A percentile compares a stretch with the other conserved stretches of the same genome.
Evolutionary conservation across 2,888 invertebrate species (phyloP).

Genomic region (Latheticus oryzae): DNA sequence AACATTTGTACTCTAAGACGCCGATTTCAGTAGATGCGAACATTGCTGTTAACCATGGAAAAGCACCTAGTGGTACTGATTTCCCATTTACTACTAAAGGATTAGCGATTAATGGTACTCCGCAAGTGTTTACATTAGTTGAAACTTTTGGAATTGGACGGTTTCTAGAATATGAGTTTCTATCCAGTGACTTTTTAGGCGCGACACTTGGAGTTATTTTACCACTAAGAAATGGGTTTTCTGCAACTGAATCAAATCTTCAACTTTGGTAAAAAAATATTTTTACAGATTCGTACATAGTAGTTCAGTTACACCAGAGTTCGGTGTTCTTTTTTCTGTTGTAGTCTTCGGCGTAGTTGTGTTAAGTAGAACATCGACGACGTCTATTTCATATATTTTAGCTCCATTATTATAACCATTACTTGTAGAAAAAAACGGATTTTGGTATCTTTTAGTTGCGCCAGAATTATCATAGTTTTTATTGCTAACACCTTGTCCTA

Average conservation of each 20-base stretch:
- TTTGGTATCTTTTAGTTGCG: no score
- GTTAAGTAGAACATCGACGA: neutral
- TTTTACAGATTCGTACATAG: no score
- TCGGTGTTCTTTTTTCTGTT: no score
- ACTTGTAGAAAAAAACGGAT: neutral
- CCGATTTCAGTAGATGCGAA: constrained; percentile 58
- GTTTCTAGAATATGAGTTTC: neutral
- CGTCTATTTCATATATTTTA: neutral
- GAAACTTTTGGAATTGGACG: neutral
- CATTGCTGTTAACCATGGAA: constrained; percentile 63
- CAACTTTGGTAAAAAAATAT: no score
- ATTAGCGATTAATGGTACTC: constrained; percentile 56
- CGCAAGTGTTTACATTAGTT: constrained; percentile 49
- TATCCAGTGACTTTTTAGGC: no score
- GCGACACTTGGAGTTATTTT: neutral
- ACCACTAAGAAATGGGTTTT: constrained; percentile 19
- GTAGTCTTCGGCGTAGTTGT: neutral
- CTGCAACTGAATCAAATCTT: constrained; percentile 1
- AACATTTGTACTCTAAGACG: constrained; percentile 61
- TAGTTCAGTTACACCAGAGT: no score
- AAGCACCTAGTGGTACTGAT: constrained; percentile 56
- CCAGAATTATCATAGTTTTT: no score
- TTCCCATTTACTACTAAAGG: constrained; percentile 58
- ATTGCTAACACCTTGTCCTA: no score
- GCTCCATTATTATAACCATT: neutral